Conservation (phyloP, 1,140 invertebrate species). For the Ericerus pela region DNA sequence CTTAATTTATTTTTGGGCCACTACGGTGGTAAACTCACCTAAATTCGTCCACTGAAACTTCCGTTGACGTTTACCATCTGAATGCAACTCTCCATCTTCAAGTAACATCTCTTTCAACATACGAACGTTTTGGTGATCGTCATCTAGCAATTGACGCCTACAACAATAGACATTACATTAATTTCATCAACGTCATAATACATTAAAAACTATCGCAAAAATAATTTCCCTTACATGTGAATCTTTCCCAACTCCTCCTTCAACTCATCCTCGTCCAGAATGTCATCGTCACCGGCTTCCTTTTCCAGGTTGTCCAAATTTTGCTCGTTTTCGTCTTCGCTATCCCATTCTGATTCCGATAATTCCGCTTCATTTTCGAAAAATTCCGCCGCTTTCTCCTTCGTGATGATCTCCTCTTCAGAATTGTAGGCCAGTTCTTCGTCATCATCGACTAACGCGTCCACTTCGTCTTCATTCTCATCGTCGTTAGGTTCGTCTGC, state of each 20-base stretch:
- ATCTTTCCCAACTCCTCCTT: conserved; percentile 49
- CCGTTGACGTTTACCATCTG: conserved; percentile 48
- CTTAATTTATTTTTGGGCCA: not conserved
- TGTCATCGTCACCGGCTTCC: conserved; percentile 59
- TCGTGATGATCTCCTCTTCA: conserved; percentile 55
- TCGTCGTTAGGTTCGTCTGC: conserved; percentile 28
- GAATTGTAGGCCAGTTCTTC: conserved; percentile 50
- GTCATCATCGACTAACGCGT: conserved; percentile 27
- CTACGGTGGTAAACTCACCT: conserved; percentile 22
- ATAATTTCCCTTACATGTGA: conserved; percentile 39
- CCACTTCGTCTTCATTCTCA: conserved; percentile 30
- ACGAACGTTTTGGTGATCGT: conserved; percentile 62
- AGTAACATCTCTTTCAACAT: conserved; percentile 65
- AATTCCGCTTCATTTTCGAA: conserved; percentile 73
- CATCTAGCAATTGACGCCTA: conserved; percentile 57
- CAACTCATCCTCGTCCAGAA: conserved; percentile 50
- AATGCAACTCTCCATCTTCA: conserved; percentile 72
- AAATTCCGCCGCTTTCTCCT: conserved; percentile 45
- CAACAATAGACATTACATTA: conserved; percentile 7
- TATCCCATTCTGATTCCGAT: conserved; percentile 65
- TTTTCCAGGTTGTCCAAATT: conserved; percentile 53
- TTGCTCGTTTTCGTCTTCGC: conserved; percentile 60
- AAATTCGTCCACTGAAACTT: conserved; percentile 69
- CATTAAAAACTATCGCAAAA: not conserved
- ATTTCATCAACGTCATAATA: not conserved